Conservation (phyloP, 1,140 invertebrate genomes). For the Mamestra configurata region DNA sequence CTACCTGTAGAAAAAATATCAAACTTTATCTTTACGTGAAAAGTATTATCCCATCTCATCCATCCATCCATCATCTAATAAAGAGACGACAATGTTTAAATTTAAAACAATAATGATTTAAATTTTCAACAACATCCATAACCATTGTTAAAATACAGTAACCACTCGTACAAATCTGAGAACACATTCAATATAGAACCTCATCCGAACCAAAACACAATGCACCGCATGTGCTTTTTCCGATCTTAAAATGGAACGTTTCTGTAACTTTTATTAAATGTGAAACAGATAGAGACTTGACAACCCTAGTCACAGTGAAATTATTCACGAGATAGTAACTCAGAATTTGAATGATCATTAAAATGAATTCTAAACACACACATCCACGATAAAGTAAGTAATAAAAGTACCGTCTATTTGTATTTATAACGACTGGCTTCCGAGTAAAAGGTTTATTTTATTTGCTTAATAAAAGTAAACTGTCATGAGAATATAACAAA, state of each 20-base stretch:
- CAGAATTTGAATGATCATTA: constrained; percentile 8
- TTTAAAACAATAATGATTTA: neutral
- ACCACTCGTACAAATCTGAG: neutral
- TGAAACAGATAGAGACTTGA: neutral
- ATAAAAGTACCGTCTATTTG: neutral
- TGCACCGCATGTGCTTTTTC: too few relatives aligned
- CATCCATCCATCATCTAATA: too few relatives aligned
- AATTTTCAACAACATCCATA: neutral
- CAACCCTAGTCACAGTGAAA: constrained; percentile 18
- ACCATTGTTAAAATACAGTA: neutral
- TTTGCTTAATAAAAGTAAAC: neutral
- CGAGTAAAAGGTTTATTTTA: neutral
- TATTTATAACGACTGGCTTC: neutral
- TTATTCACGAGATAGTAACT: constrained; percentile 15
- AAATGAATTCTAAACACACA: neutral
- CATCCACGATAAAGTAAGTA: neutral
- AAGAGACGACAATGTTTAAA: too few relatives aligned
- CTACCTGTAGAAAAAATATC: too few relatives aligned
- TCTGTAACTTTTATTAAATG: neutral
- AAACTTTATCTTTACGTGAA: too few relatives aligned
- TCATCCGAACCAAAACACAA: neutral
- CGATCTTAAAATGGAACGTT: too few relatives aligned
- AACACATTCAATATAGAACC: neutral
- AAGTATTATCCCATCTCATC: too few relatives aligned
- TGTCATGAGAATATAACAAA: neutral